These are phyloP conservation scores for Cynopterus sphinx DNA, from an alignment of 2,797 vertebrate genomes.

Conservation along the genomic window DNA sequence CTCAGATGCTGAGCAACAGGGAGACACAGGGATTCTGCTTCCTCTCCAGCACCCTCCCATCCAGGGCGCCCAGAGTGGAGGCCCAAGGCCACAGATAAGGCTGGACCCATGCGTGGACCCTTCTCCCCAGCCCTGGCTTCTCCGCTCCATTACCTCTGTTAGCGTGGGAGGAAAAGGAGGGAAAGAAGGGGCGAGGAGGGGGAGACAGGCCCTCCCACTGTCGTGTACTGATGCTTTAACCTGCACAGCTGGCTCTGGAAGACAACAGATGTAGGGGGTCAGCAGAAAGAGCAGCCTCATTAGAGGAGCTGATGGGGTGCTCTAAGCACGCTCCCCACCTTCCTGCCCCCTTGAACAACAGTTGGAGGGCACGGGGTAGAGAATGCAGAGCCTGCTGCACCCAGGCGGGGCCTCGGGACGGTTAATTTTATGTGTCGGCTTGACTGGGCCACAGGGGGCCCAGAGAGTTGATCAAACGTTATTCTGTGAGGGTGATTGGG, in stretches of 20 bases:
- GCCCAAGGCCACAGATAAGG: neutral
- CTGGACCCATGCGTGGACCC: neutral
- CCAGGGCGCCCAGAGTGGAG: neutral
- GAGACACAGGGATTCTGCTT: neutral
- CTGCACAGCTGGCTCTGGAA: neutral
- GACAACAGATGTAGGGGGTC: constrained; percentile 14
- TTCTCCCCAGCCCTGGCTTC: neutral
- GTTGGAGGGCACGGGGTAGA: neutral
- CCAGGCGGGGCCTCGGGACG: neutral
- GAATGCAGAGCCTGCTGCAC: neutral
- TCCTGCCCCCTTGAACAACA: neutral
- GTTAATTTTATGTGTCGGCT: neutral
- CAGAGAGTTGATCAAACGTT: neutral
- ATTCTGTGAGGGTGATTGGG: neutral
- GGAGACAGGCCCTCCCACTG: neutral
- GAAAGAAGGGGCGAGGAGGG: neutral
- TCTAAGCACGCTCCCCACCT: neutral
- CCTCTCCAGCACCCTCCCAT: neutral
- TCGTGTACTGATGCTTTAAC: neutral
- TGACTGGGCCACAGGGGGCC: neutral
- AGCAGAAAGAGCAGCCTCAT: constrained; percentile 54
- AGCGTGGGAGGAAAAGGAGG: neutral
- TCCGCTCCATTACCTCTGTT: neutral
- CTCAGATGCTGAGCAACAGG: constrained; percentile 20
- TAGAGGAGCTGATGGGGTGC: constrained; percentile 7